Evolutionary conservation across 2,888 invertebrate genomes (phyloP).

Genomic region (Malachius bipustulatus): DNA sequence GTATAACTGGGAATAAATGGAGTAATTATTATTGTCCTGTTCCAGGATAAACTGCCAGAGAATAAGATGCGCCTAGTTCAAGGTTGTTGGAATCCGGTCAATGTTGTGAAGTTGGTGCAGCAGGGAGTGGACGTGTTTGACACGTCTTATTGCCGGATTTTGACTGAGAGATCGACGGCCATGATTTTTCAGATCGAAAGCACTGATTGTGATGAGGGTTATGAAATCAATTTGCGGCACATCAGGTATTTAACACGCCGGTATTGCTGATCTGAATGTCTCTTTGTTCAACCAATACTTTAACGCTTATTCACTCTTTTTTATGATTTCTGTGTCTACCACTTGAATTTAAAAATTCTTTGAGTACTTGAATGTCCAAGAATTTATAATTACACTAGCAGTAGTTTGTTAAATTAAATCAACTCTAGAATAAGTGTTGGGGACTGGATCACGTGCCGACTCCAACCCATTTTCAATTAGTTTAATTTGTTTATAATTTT

Average conservation of each 20-base stretch:
- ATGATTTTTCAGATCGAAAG: slow-evolving; percentile 40
- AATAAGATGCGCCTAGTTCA: slow-evolving; percentile 60
- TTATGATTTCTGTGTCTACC: too few species aligned
- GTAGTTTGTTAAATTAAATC: too few species aligned
- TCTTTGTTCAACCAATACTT: neutral
- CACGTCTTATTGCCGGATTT: slow-evolving; percentile 63
- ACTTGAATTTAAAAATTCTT: too few species aligned
- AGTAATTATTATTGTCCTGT: slow-evolving; percentile 19
- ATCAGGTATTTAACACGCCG: slow-evolving; percentile 33
- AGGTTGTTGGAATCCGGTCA: slow-evolving; percentile 68
- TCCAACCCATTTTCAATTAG: too few species aligned
- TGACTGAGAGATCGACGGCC: slow-evolving; percentile 58
- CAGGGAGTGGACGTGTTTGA: slow-evolving; percentile 82
- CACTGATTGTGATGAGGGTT: slow-evolving; percentile 30
- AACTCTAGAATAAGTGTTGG: too few species aligned
- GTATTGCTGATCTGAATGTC: neutral
- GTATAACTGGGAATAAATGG: neutral
- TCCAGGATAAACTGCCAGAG: slow-evolving; percentile 51
- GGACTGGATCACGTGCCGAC: too few species aligned
- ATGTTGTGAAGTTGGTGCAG: slow-evolving; percentile 58
- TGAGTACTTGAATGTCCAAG: too few species aligned
- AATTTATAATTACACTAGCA: too few species aligned
- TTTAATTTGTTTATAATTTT: too few species aligned
- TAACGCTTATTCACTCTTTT: too few species aligned
- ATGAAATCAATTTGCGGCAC: slow-evolving; percentile 48